Evolutionary conservation across 1,140 invertebrate species (phyloP), one percentile per base, ranked within the genome.

Genomic region (Drosophila arizonae): DNA sequence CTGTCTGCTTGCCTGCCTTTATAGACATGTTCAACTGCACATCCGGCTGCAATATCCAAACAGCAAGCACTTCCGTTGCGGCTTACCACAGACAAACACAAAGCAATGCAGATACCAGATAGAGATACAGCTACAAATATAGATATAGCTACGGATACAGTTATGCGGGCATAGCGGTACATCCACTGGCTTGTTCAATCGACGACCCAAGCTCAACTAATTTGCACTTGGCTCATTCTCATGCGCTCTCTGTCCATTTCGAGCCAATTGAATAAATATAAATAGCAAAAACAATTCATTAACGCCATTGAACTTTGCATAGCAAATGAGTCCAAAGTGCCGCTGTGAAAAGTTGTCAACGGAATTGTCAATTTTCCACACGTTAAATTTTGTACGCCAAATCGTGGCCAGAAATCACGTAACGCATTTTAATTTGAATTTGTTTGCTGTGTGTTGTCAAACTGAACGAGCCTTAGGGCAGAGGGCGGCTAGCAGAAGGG

Each of bases 351-450:
- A 69, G 41, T 58, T 56, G 50, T 1, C 24, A 81, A 41, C 74
- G 79, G 79, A 81, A 82, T 82, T 78, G 48, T 71, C 79, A 81
- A 81, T 81, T 81, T 81, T 78, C 74, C 70, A 81, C 79, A 81
- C 79, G 79, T 81, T 81, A 81, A 41, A 41, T 61, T 36, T 55
- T 17, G 28, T 15, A 82, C 79, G 79, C 74, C 77, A 81, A 41
- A 46, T 65, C 43, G 15, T 54, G 46, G 24, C 51, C 41, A 50
- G 58, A 65, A 72, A 72, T 66, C 62, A 66, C 64, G 70, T 67
- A 67, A 72, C 55, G 63, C 70, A 58, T 72, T 56, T 72, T 72
- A 72, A 72, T 72, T 72, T 72, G 63, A 76, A 63, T 58, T 51
- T 54, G 41, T 46, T 51, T 26, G 33, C 57, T 45, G 45, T 24